These are phyloP conservation scores for Meteorus cinctellus DNA, from an alignment of 2,888 invertebrate species.

Conservation along the genomic window DNA sequence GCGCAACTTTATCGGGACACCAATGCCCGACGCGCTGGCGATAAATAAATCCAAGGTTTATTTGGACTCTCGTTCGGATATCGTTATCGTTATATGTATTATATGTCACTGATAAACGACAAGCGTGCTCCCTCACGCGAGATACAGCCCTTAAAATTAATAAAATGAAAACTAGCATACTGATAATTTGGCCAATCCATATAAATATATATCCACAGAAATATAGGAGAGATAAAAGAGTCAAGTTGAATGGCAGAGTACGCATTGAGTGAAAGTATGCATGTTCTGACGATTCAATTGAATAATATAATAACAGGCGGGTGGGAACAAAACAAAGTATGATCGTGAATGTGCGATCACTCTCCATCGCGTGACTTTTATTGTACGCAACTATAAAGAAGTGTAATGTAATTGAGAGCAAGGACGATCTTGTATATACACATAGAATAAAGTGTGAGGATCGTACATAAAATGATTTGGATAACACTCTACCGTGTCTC, in stretches of 20 bases:
- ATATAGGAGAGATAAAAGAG: not conserved
- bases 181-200: not conserved
- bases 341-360: constrained; percentile 2
- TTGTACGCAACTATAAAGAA: constrained; percentile 24
- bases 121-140: constrained; percentile 1
- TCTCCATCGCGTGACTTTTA: constrained; percentile 52
- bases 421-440: constrained; percentile 6
- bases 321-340: constrained; percentile 15
- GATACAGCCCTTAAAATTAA: constrained; percentile 17
- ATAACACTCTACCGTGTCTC: not conserved
- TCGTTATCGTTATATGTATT: constrained; percentile 40
- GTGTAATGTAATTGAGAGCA: constrained; percentile 28
- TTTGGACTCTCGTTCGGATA: constrained; percentile 46
- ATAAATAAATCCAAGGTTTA: constrained; percentile 60
- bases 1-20: constrained; percentile 41
- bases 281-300: not conserved
- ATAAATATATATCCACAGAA: too few species aligned
- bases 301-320: constrained; percentile 12
- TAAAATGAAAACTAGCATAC: not conserved
- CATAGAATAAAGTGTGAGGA: not conserved
- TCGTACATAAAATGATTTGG: not conserved
- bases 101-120: constrained; percentile 34
- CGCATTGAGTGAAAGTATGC: too few species aligned
- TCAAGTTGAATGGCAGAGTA: not conserved
- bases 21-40: constrained; percentile 54